Conservation (phyloP, 2,113 vertebrate species). For the Entomyzon cyanotis region DNA sequence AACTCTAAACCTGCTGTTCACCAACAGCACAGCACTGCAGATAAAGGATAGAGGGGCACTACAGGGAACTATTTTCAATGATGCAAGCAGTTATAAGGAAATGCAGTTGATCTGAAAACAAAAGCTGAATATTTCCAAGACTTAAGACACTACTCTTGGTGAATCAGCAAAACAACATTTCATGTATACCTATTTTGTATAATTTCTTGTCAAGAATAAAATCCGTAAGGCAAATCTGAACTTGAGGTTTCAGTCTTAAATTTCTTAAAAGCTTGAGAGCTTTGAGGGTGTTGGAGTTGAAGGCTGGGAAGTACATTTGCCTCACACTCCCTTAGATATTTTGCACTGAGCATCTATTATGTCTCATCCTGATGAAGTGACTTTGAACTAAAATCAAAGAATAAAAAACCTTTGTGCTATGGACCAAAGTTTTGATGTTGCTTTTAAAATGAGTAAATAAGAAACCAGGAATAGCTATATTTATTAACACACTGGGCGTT, state of each 20-base stretch:
- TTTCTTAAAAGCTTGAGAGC: background rate
- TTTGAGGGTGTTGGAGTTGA: background rate
- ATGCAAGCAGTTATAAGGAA: background rate
- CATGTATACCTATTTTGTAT: background rate
- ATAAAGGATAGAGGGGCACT: background rate
- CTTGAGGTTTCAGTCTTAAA: background rate
- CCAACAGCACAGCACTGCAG: background rate
- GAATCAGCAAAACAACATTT: background rate
- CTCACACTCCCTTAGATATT: background rate
- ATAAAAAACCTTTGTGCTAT: background rate
- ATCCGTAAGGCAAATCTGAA: background rate
- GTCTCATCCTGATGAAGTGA: background rate
- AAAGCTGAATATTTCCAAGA: background rate
- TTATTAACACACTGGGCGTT: background rate
- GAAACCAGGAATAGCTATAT: background rate
- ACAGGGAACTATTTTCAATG: background rate
- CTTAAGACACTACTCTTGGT: background rate
- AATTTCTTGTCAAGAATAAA: background rate
- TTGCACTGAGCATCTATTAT: background rate
- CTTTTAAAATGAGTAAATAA: background rate
- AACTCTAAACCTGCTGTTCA: background rate
- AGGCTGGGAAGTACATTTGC: background rate
- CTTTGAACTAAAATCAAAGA: background rate
- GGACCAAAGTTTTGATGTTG: background rate
- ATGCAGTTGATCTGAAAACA: constrained; percentile 4